Conservation (phyloP, 2,113 vertebrate genomes). For the human (Homo sapiens) region GRCh38 chr20:24370501-24371000, state of each 20-base stretch:
- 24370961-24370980: not conserved
- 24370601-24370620: not conserved
- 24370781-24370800: not conserved
- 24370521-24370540: no score
- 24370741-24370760: not conserved
- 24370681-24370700: not conserved
- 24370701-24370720: not conserved
- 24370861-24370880: not conserved
- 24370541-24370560: no score
- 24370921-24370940: not conserved
- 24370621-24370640: not conserved
- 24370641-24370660: not conserved
- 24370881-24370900: not conserved
- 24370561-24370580: not conserved
- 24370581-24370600: not conserved
- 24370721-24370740: not conserved
- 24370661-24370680: not conserved
- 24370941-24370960: no score
- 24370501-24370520: no score
- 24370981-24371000: not conserved
- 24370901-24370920: not conserved
- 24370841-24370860: fast-evolving
- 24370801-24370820: not conserved
- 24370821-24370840: not conserved
- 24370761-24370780: not conserved